Conservation (phyloP, 2,888 invertebrate species). For the Eumerus sabulonum region DNA sequence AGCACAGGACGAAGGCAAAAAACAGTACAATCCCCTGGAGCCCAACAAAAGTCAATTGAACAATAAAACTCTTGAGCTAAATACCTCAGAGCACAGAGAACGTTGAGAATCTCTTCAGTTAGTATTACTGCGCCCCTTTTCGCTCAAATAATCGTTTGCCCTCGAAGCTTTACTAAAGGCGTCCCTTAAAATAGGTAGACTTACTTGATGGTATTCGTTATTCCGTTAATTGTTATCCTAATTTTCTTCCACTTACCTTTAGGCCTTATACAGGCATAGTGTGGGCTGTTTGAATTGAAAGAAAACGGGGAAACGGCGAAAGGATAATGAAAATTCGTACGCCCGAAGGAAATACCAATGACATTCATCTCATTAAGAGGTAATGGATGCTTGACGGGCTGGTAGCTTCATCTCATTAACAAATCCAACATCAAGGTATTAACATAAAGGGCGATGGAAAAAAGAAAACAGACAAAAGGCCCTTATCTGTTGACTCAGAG, state of each 20-base stretch:
- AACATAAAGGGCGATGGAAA: background rate
- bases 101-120: background rate
- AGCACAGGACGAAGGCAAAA: too few relatives aligned
- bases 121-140: background rate
- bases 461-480: background rate
- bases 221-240: slow-evolving; percentile 59
- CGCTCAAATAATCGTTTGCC: background rate
- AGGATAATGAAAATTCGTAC: slow-evolving; percentile 30
- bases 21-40: background rate
- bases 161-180: too few relatives aligned
- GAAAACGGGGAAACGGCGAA: slow-evolving; percentile 10
- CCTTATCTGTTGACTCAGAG: background rate
- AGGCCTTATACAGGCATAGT: slow-evolving; percentile 4
- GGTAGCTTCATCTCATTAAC: slow-evolving; percentile 54
- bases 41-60: background rate
- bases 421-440: slow-evolving; percentile 17
- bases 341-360: background rate
- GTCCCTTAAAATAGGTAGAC: background rate
- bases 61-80: background rate
- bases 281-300: background rate
- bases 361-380: slow-evolving; percentile 26
- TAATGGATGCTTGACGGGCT: slow-evolving; percentile 47
- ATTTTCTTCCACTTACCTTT: slow-evolving; percentile 28
- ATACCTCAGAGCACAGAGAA: background rate
- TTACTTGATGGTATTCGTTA: slow-evolving; percentile 43